These are phyloP conservation scores for Coluber constrictor DNA, from an alignment of 2,797 vertebrate genomes.

Conservation along the genomic window DNA sequence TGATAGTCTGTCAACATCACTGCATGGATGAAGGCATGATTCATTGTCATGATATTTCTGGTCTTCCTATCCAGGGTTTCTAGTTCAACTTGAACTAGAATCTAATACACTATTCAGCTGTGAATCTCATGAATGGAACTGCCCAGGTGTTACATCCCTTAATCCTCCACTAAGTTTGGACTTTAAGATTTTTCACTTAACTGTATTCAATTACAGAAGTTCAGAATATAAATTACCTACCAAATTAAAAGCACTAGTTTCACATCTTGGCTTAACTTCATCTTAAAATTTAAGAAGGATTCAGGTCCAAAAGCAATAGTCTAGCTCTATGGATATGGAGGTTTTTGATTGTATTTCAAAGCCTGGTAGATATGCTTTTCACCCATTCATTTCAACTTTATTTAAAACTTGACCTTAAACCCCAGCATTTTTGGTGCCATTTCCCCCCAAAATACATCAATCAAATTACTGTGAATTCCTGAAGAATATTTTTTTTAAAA, in stretches of 20 bases:
- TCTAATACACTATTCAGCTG: too few relatives aligned
- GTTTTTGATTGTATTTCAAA: conserved; percentile 37
- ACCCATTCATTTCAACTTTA: conserved; percentile 46
- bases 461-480: conserved; percentile 55
- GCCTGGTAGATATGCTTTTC: conserved; percentile 47
- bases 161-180: too few relatives aligned
- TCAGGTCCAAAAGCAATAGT: background rate
- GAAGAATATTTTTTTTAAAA: conserved; percentile 35
- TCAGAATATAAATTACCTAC: background rate
- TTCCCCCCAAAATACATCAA: conserved; percentile 63
- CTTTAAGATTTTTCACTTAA: background rate
- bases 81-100: too few relatives aligned
- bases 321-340: conserved; percentile 11
- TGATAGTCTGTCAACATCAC: too few relatives aligned
- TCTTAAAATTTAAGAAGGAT: background rate
- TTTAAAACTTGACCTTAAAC: conserved; percentile 66
- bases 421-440: conserved; percentile 50
- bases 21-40: too few relatives aligned
- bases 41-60: too few relatives aligned
- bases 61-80: too few relatives aligned
- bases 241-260: conserved; percentile 19
- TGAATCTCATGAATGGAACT: too few relatives aligned
- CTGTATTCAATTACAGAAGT: background rate
- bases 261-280: background rate
- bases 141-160: too few relatives aligned